These are phyloP conservation scores for Gasterosteus aculeatus DNA, from an alignment of 2,113 vertebrate species.

Conservation along the genomic window DNA sequence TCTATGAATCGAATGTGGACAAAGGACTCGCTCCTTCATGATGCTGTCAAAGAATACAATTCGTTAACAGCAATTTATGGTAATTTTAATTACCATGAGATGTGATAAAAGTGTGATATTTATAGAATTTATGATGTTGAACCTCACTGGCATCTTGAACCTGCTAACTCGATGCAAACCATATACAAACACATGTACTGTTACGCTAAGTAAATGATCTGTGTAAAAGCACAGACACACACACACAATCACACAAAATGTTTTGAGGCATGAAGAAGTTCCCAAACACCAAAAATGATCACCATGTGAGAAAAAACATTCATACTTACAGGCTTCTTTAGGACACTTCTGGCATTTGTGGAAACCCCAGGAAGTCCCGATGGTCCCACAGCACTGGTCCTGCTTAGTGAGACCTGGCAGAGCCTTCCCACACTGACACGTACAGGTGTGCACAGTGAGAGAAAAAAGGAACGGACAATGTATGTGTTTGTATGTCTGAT, in stretches of 20 bases:
- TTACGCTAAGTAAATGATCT: too few species aligned
- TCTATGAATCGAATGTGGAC: too few species aligned
- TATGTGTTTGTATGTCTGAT: neutral
- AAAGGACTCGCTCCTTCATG: too few species aligned
- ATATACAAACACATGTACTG: neutral
- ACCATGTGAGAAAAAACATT: neutral
- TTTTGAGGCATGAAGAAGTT: neutral
- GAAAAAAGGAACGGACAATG: neutral
- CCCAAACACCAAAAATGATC: neutral
- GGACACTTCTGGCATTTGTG: slow-evolving; percentile 98
- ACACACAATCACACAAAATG: neutral
- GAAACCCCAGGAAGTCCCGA: slow-evolving; percentile 98
- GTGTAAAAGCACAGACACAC: too few species aligned
- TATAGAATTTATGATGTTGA: too few species aligned
- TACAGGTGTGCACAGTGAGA: slow-evolving; percentile 21
- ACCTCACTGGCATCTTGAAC: too few species aligned
- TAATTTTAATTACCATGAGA: too few species aligned
- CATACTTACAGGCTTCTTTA: slow-evolving; percentile 89
- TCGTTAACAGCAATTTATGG: too few species aligned
- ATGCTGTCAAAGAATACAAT: too few species aligned
- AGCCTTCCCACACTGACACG: slow-evolving; percentile 94
- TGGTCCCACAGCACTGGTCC: slow-evolving; percentile 95
- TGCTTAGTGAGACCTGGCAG: slow-evolving; percentile 96
- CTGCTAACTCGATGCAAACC: too few species aligned
- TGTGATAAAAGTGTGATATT: too few species aligned